phyloP scores from a whole-genome alignment of 2,113 vertebrate genomes.

The Nymphicus hollandicus region DNA sequence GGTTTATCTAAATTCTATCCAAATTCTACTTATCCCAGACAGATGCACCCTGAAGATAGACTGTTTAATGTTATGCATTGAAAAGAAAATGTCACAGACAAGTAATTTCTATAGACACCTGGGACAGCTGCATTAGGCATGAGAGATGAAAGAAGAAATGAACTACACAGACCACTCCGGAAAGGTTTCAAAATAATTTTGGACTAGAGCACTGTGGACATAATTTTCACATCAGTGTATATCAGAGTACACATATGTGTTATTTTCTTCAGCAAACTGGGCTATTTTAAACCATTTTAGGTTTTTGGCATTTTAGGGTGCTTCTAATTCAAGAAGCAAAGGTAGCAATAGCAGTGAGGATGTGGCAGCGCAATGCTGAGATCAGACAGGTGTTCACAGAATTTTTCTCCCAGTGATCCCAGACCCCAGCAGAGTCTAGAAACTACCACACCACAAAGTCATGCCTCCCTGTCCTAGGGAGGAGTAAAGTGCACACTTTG shows the following conservation, averaged over 20 bases:
- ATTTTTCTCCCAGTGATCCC: background rate
- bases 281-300: background rate
- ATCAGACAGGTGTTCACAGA: background rate
- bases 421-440: background rate
- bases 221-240: background rate
- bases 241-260: background rate
- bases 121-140: background rate
- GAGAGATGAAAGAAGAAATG: background rate
- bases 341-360: background rate
- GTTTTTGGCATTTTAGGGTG: background rate
- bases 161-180: background rate
- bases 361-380: background rate
- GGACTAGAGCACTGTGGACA: background rate
- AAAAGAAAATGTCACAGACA: background rate
- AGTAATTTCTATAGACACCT: background rate
- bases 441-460: background rate
- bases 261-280: background rate
- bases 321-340: background rate
- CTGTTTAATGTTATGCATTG: background rate
- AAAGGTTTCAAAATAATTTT: background rate
- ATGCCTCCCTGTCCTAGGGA: background rate
- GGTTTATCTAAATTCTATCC: background rate
- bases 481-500: background rate
- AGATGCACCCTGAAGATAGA: background rate
- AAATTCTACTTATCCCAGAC: background rate